phyloP scores from a whole-genome alignment of 1,140 invertebrate species.

The Apis mellifera region Amel_HAv3.1 CM009945.2:6221501-6222000 shows the following conservation, averaged over 20 bases:
- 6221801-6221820: neutral
- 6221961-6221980: conserved; percentile 47
- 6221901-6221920: neutral
- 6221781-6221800: neutral
- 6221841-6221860: neutral
- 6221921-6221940: conserved; percentile 37
- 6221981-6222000: conserved; percentile 66
- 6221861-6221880: no score
- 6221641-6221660: conserved; percentile 59
- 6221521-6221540: conserved; percentile 10
- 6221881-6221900: conserved; percentile 27
- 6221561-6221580: conserved; percentile 41
- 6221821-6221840: neutral
- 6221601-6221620: conserved; percentile 66
- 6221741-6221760: neutral
- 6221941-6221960: conserved; percentile 31
- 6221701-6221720: conserved; percentile 33
- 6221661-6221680: conserved; percentile 61
- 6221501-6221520: conserved; percentile 32
- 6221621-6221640: conserved; percentile 60
- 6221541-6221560: conserved; percentile 2
- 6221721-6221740: conserved; percentile 41
- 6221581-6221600: conserved; percentile 65
- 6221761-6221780: neutral
- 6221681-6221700: conserved; percentile 55